A percentile compares a stretch with the other conserved stretches of the same genome.
Conservation (phyloP, 2,888 invertebrate genomes). For the Cyclophora albipunctata region DNA sequence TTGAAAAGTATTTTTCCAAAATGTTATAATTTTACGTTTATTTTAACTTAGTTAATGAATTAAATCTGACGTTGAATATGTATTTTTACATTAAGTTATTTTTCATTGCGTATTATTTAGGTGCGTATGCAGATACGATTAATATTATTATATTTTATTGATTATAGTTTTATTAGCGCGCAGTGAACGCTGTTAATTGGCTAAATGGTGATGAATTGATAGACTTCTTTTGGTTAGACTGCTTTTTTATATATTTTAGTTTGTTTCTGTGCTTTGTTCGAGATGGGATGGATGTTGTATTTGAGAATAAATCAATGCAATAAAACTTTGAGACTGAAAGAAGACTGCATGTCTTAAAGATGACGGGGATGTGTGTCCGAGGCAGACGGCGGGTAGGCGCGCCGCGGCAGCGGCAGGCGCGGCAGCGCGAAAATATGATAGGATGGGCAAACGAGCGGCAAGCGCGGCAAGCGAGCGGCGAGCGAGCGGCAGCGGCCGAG, state of each 20-base stretch:
- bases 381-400: constrained; percentile 20
- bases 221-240: constrained; percentile 36
- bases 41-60: constrained; percentile 58
- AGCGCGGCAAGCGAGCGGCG: constrained; percentile 13
- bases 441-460: constrained; percentile 6
- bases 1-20: constrained; percentile 72
- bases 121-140: constrained; percentile 24
- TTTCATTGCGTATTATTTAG: constrained; percentile 46
- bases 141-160: constrained; percentile 34
- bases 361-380: constrained; percentile 27
- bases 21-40: constrained; percentile 62
- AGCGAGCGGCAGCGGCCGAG: neutral
- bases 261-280: constrained; percentile 36
- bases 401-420: constrained; percentile 17
- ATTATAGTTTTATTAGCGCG: constrained; percentile 28
- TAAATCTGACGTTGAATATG: constrained; percentile 46
- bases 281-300: constrained; percentile 41
- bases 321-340: constrained; percentile 72
- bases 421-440: constrained; percentile 11
- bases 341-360: constrained; percentile 68
- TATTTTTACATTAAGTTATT: constrained; percentile 58
- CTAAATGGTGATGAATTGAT: constrained; percentile 23
- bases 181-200: constrained; percentile 28
- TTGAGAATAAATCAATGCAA: constrained; percentile 66
- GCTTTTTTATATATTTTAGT: constrained; percentile 32